phyloP scores from a whole-genome alignment of 1,140 invertebrate genomes.

The Popillia japonica region DNA sequence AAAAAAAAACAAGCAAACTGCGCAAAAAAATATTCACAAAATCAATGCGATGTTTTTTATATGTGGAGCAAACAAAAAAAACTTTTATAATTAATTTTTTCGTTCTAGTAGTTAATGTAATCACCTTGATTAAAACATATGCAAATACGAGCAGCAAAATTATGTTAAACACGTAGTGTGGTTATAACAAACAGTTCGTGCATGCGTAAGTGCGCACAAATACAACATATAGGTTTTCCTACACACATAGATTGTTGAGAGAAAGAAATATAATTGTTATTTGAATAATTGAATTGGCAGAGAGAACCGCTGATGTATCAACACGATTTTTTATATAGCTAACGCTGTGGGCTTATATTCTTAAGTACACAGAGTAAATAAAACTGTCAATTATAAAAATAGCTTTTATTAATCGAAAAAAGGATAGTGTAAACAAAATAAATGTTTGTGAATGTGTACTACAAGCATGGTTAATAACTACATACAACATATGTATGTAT shows the following conservation, averaged over 20 bases:
- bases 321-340: no score
- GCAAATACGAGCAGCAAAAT: slow-evolving; percentile 5
- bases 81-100: not conserved
- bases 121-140: slow-evolving; percentile 27
- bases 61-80: not conserved
- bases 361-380: not conserved
- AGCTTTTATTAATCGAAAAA: not conserved
- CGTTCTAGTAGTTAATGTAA: not conserved
- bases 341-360: no score
- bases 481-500: not conserved
- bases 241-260: not conserved
- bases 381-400: not conserved
- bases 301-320: no score
- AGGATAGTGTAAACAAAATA: not conserved
- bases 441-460: not conserved
- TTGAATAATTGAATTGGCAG: no score
- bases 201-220: not conserved
- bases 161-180: not conserved
- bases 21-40: slow-evolving; percentile 21
- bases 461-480: not conserved
- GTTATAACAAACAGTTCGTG: not conserved
- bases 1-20: slow-evolving; percentile 8
- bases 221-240: no score
- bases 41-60: not conserved
- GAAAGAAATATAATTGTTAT: not conserved